phyloP scores from a whole-genome alignment of 2,888 invertebrate species.

The Cosmopolites sordidus region DNA sequence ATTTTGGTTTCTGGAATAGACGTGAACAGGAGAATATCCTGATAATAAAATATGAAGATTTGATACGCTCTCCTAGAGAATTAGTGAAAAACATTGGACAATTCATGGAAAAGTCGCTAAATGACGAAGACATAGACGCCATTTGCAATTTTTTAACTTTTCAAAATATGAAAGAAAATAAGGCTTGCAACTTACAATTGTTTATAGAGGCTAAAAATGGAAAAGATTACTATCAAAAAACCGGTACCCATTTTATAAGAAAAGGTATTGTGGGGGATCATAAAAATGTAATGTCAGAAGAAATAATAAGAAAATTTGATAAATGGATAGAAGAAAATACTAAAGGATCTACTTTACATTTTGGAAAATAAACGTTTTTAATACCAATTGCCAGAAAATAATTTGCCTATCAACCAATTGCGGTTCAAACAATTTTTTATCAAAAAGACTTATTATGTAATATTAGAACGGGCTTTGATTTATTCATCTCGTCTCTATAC shows the following conservation, averaged over 20 bases:
- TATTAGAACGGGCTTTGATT: too few relatives aligned
- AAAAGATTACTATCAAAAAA: constrained; percentile 15
- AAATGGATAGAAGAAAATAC: constrained; percentile 63
- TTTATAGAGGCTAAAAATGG: constrained; percentile 13
- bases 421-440: too few relatives aligned
- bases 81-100: constrained; percentile 34
- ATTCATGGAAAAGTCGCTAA: constrained; percentile 35
- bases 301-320: constrained; percentile 68
- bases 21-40: constrained; percentile 37
- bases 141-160: constrained; percentile 38
- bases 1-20: constrained; percentile 35
- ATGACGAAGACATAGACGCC: constrained; percentile 31
- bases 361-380: neutral
- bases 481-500: too few relatives aligned
- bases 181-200: constrained; percentile 17
- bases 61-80: constrained; percentile 31
- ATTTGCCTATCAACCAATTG: too few relatives aligned
- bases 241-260: constrained; percentile 46
- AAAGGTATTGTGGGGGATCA: constrained; percentile 48
- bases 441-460: too few relatives aligned
- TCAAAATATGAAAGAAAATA: constrained; percentile 54
- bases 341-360: constrained; percentile 52
- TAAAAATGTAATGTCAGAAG: constrained; percentile 61
- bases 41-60: constrained; percentile 41
- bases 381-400: too few relatives aligned